Percentiles rank a stretch among this genome's conserved stretches.
Conservation (phyloP, 2,113 vertebrate genomes). For the Cephalophus harveyi region DNA sequence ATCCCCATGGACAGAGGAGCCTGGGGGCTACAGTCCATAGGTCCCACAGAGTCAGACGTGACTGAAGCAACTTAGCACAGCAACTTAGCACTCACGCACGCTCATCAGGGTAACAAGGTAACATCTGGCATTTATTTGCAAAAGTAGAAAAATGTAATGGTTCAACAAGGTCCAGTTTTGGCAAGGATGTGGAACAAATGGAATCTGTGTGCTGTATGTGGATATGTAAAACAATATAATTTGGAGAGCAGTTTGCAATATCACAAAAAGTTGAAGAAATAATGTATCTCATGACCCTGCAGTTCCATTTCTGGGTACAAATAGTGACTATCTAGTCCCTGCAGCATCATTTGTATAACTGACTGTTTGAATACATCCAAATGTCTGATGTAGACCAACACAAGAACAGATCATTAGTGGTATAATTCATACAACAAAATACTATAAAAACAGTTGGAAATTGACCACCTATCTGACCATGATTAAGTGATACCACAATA, state of each 20-base stretch:
- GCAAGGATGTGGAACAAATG: neutral
- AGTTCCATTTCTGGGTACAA: neutral
- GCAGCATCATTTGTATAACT: neutral
- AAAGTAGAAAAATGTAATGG: neutral
- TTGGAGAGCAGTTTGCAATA: neutral
- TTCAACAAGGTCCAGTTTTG: neutral
- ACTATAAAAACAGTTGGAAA: neutral
- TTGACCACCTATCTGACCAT: neutral
- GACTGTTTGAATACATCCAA: neutral
- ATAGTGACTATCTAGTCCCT: neutral
- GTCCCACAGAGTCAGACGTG: neutral
- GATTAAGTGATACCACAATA: neutral
- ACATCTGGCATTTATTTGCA: neutral
- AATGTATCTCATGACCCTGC: neutral
- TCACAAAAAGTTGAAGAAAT: neutral
- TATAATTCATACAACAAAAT: neutral
- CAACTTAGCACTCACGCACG: neutral
- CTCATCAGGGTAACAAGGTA: neutral
- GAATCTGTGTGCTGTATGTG: neutral
- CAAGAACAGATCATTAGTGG: neutral
- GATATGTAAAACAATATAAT: neutral
- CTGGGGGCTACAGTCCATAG: neutral
- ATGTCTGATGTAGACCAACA: neutral
- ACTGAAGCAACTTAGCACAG: no score
- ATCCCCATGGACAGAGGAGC: neutral